Evolutionary conservation across 2,888 invertebrate species (phyloP).

Genomic region (Priocnemis perturbator): DNA sequence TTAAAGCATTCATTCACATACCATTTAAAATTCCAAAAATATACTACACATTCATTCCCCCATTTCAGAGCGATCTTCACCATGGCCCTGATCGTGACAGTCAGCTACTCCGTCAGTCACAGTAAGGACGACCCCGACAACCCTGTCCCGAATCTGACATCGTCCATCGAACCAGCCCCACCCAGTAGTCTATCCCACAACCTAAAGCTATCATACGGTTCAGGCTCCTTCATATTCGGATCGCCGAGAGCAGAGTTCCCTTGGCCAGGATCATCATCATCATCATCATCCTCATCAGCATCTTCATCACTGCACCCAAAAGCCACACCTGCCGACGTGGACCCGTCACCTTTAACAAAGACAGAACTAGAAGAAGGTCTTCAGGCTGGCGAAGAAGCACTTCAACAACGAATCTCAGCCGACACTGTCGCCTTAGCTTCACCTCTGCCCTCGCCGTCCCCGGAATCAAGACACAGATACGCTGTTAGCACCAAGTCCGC

Average conservation of each 20-base stretch:
- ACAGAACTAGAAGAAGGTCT: slow-evolving; percentile 77
- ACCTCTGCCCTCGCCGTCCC: slow-evolving; percentile 78
- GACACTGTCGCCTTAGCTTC: slow-evolving; percentile 77
- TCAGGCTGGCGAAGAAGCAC: slow-evolving; percentile 78
- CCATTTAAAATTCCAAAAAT: no score
- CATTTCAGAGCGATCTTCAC: slow-evolving; percentile 76
- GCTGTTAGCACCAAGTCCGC: slow-evolving; percentile 81
- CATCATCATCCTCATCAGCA: no score
- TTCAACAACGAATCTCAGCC: slow-evolving; percentile 77
- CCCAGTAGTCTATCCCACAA: neutral
- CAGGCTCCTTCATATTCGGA: no score
- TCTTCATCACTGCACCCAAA: neutral
- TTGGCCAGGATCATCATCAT: no score
- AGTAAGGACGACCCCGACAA: slow-evolving; percentile 25
- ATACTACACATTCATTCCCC: no score
- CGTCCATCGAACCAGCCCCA: neutral
- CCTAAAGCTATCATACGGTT: neutral
- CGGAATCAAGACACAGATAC: slow-evolving; percentile 83
- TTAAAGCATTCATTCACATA: no score
- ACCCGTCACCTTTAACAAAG: slow-evolving; percentile 61
- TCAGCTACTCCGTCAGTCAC: slow-evolving; percentile 75
- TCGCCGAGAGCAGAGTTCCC: no score
- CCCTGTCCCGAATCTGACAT: slow-evolving; percentile 20
- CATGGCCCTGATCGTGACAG: slow-evolving; percentile 77
- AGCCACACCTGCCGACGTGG: neutral